Percentiles rank a stretch among this genome's conserved stretches.
Conservation (phyloP, 2,888 invertebrate species). For the Ellobium chinense region DNA sequence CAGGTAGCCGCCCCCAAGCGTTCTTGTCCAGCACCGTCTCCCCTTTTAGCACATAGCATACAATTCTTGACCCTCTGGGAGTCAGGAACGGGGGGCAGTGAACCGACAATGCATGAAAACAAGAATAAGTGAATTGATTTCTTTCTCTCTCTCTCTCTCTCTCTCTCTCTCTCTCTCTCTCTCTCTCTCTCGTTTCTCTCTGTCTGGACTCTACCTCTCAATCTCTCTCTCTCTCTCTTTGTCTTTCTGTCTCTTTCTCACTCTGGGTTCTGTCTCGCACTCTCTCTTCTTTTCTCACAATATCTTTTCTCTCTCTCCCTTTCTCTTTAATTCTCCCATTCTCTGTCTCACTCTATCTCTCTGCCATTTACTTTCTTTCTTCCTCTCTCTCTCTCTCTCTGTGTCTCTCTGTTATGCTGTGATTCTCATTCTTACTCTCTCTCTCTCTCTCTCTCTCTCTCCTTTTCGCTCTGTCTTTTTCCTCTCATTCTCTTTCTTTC, state of each 20-base stretch:
- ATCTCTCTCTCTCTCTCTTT: background rate
- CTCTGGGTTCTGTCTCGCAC: too few species aligned
- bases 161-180: too few species aligned
- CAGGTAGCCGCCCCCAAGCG: too few species aligned
- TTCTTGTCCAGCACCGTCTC: too few species aligned
- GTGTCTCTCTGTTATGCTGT: background rate
- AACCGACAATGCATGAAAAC: too few species aligned
- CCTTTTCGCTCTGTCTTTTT: background rate
- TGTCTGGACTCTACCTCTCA: background rate
- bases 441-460: background rate
- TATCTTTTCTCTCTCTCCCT: background rate
- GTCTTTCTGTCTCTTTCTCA: background rate
- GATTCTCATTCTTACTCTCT: background rate
- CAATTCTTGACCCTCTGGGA: too few species aligned
- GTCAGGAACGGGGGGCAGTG: too few species aligned
- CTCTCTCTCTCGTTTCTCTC: too few species aligned
- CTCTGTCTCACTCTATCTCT: background rate
- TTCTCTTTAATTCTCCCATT: background rate
- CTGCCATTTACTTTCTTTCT: conserved; percentile 6
- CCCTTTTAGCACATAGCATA: too few species aligned
- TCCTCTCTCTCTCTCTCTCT: conserved; percentile 24
- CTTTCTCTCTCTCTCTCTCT: too few species aligned
- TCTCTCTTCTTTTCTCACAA: too few species aligned
- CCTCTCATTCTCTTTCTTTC: background rate
- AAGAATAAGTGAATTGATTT: too few species aligned